Evolutionary conservation across 2,888 invertebrate genomes (phyloP), one percentile per base, ranked within the genome.

Genomic region (Monopis laevigella): DNA sequence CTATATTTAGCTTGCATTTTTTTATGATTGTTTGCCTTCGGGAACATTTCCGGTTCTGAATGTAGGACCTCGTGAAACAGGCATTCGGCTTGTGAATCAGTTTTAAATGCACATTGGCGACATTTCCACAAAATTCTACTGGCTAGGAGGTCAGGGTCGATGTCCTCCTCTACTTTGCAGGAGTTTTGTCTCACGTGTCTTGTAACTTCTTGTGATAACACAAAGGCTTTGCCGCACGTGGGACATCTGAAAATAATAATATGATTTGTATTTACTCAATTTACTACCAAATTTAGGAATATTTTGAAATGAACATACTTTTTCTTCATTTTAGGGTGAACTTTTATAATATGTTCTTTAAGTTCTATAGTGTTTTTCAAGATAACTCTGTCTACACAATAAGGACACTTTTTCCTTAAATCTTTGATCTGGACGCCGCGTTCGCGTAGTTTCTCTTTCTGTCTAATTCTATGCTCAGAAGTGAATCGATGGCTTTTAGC

Each of bases 31-130:
- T 60, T 57, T 45, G 58, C 59, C 2, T 54, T 45, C 5, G 63
- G 45, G 21, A 72, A 56, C 13, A 53, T 59, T 1, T 63, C 50
- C 1, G 83, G 75, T 7, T 82, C 77, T 0, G 71, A 68, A 56
- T 92, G 92, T 1, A 90, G 69, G 0, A 88, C 83, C 48, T 87
- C 84, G 63, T 92, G 92, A 57, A 86, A 91, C 43, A 90, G 72
- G 41, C 88, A 82, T 56, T 92, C 92, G 0, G 91, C 85, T 46
- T 87, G 82, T 0, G 87, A 87, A 40, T 84, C 78, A 0, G 88
- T 85, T 3, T 78, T 75, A 60, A 83, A 89, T 6, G 78, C 69
- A 51, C 88, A 89, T 36, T 81, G 80, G 46, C 77, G 75, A 61
- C 89, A 89, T 51, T 66, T 81, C 82, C 82, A 84, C 39, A 71